Evolutionary conservation across 2,888 invertebrate genomes (phyloP).

Genomic region (Biston stratarius): DNA sequence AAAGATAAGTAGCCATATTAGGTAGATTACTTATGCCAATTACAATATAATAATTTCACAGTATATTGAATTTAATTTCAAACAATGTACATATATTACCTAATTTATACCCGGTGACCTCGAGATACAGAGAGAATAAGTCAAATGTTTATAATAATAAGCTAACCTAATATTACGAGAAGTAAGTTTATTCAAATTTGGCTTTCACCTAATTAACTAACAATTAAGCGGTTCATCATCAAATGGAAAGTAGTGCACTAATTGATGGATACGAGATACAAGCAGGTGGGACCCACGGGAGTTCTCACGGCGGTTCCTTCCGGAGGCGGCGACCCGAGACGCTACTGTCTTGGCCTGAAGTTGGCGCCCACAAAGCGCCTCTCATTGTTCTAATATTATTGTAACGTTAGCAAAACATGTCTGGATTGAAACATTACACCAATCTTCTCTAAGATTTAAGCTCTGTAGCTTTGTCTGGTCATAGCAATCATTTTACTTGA

Average conservation of each 20-base stretch:
- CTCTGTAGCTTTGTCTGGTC: too few relatives aligned
- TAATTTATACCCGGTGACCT: too few relatives aligned
- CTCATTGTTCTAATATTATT: conserved; percentile 58
- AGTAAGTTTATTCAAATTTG: background rate
- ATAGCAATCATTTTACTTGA: too few relatives aligned
- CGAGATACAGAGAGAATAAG: too few relatives aligned
- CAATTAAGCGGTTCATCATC: conserved; percentile 14
- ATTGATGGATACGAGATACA: conserved; percentile 64
- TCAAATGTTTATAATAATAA: too few relatives aligned
- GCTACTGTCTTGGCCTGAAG: conserved; percentile 69
- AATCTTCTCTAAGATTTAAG: too few relatives aligned
- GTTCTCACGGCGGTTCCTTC: conserved; percentile 84
- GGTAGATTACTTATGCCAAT: conserved; percentile 18
- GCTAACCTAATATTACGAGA: background rate
- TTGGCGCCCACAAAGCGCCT: conserved; percentile 61
- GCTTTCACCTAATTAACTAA: conserved; percentile 31
- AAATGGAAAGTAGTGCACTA: conserved; percentile 47
- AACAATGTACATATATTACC: background rate
- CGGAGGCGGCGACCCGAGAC: conserved; percentile 81
- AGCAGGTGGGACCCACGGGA: conserved; percentile 53
- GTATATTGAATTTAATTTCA: conserved; percentile 1
- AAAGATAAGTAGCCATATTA: conserved; percentile 46
- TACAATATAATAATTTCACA: conserved; percentile 4
- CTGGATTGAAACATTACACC: background rate
- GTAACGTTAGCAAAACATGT: conserved; percentile 35